Evolutionary conservation across 2,113 vertebrate genomes (phyloP).

Genomic region (Notothenia coriiceps): DNA sequence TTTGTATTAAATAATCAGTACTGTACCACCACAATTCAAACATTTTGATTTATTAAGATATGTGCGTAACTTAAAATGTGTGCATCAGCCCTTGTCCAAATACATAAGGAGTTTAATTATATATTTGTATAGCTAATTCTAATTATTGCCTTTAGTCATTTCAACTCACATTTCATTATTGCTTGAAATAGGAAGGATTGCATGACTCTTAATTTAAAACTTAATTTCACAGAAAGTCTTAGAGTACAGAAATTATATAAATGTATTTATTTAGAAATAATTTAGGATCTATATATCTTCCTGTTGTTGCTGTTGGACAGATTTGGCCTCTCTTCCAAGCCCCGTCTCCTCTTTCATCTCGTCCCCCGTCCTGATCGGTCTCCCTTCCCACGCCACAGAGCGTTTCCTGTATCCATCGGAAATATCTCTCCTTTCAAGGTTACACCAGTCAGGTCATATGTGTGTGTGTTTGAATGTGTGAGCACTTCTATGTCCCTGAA

Average conservation of each 20-base stretch:
- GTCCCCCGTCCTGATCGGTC: constrained; percentile 39
- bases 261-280: constrained; percentile 6
- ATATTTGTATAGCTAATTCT: too few relatives aligned
- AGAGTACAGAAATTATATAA: background rate
- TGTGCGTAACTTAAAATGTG: too few relatives aligned
- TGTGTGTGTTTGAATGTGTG: constrained; percentile 24
- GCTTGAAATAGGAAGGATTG: too few relatives aligned
- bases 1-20: too few relatives aligned
- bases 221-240: background rate
- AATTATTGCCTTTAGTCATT: too few relatives aligned
- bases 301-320: background rate
- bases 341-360: constrained; percentile 9
- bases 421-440: constrained; percentile 78
- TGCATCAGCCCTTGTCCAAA: too few relatives aligned
- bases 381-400: constrained; percentile 24
- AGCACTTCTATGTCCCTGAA: background rate
- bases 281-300: background rate
- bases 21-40: too few relatives aligned
- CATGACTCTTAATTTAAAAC: too few relatives aligned
- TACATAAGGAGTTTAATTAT: too few relatives aligned
- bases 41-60: too few relatives aligned
- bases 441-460: constrained; percentile 48
- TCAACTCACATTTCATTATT: background rate
- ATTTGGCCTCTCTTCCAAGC: constrained; percentile 9
- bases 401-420: constrained; percentile 61